Evolutionary conservation across 2,888 invertebrate genomes (phyloP).

Genomic region (Ochropacha duplaris): DNA sequence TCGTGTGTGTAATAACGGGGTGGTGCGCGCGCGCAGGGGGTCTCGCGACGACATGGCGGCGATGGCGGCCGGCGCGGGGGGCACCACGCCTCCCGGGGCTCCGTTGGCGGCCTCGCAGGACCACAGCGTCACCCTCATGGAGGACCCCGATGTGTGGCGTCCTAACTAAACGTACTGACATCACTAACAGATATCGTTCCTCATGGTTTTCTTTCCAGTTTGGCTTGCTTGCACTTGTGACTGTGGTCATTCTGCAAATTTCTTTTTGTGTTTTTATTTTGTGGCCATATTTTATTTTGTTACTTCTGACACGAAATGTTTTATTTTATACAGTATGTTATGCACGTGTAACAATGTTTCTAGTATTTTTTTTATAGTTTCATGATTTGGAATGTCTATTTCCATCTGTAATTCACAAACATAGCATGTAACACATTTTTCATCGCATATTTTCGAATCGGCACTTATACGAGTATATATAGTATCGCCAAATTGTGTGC

Average conservation of each 20-base stretch:
- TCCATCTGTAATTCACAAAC: slow-evolving; percentile 13
- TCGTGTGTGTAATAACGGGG: slow-evolving; percentile 19
- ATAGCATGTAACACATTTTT: slow-evolving; percentile 4
- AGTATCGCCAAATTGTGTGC: too few species aligned
- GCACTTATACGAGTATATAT: too few species aligned
- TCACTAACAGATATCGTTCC: background rate
- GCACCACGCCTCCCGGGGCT: slow-evolving; percentile 84
- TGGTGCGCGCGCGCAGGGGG: slow-evolving; percentile 82
- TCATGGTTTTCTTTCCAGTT: background rate
- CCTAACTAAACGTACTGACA: slow-evolving; percentile 88
- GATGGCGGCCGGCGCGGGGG: slow-evolving; percentile 84
- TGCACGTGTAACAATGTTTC: too few species aligned
- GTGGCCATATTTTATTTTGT: background rate
- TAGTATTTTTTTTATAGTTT: too few species aligned
- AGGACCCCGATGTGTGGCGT: slow-evolving; percentile 96
- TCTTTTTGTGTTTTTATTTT: background rate
- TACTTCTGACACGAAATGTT: too few species aligned
- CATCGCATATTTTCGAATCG: too few species aligned
- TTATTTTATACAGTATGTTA: too few species aligned
- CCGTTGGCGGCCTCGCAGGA: slow-evolving; percentile 72
- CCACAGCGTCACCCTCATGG: slow-evolving; percentile 93
- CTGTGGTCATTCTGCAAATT: background rate
- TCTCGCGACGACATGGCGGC: slow-evolving; percentile 93
- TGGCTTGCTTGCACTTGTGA: background rate
- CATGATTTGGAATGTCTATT: background rate